A percentile compares a stretch with the other conserved stretches of the same genome.
These are phyloP conservation scores for Gallinago undulata DNA, from an alignment of 2,113 vertebrate genomes.

Conservation along the genomic window DNA sequence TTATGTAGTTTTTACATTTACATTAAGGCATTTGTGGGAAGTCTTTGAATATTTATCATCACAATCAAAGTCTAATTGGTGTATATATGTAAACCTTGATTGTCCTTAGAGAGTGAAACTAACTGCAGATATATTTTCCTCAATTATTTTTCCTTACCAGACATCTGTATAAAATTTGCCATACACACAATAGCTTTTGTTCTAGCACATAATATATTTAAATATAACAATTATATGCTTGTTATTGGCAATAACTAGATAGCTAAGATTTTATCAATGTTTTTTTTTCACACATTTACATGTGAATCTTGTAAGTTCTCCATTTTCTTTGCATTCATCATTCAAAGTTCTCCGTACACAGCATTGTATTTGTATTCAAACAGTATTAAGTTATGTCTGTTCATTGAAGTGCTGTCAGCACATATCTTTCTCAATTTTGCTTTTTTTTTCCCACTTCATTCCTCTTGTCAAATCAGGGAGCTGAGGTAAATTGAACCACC, in stretches of 20 bases:
- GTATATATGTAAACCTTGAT: not conserved
- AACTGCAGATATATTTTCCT: not conserved
- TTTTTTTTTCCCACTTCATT: not conserved
- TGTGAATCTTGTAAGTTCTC: not conserved
- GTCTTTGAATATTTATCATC: not conserved
- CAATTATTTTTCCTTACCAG: not conserved
- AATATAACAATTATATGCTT: not conserved
- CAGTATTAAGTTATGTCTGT: not conserved
- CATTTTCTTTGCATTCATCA: not conserved
- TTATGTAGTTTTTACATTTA: not conserved
- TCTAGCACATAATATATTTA: not conserved
- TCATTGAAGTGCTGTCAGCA: not conserved
- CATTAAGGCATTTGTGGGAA: not conserved
- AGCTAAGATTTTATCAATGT: not conserved
- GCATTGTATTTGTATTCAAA: not conserved
- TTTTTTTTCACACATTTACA: not conserved
- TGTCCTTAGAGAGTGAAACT: not conserved
- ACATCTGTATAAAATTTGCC: not conserved
- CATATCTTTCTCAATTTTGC: not conserved
- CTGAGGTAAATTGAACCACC: not conserved
- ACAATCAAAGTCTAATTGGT: not conserved
- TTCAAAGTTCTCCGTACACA: not conserved
- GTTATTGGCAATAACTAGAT: not conserved
- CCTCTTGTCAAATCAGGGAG: not conserved
- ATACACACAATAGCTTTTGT: not conserved